Evolutionary conservation across 1,140 invertebrate species (phyloP).

Genomic region (Telenomus remus): DNA sequence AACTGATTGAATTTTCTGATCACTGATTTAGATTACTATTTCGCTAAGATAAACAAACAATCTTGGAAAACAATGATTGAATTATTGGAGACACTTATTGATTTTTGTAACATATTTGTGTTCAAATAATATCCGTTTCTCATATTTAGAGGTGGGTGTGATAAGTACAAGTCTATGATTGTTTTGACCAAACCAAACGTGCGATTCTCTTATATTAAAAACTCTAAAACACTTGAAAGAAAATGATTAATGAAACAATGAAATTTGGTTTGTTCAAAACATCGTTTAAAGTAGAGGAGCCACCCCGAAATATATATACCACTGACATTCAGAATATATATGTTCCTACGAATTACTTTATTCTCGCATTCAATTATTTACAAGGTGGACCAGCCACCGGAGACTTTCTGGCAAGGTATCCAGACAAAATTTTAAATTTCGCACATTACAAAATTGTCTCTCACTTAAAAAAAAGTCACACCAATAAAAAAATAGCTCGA

Average conservation of each 20-base stretch:
- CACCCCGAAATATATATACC: slow-evolving; percentile 38
- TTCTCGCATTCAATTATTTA: slow-evolving; percentile 42
- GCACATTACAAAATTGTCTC: slow-evolving; percentile 12
- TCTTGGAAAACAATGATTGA: background rate
- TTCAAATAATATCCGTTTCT: slow-evolving; percentile 11
- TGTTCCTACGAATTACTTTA: slow-evolving; percentile 48
- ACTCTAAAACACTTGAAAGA: background rate
- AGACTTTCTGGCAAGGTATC: slow-evolving; percentile 52
- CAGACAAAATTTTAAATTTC: slow-evolving; percentile 22
- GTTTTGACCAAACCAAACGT: slow-evolving; percentile 3
- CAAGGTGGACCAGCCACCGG: slow-evolving; percentile 57
- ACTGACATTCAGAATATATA: slow-evolving; percentile 50
- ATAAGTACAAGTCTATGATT: slow-evolving; percentile 13
- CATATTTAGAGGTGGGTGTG: slow-evolving; percentile 36
- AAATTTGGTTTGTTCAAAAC: background rate
- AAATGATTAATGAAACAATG: background rate
- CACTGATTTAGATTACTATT: background rate
- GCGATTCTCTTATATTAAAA: background rate
- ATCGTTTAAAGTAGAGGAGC: slow-evolving; percentile 10
- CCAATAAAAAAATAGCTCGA: too few relatives aligned
- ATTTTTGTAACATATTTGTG: slow-evolving; percentile 10
- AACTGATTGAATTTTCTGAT: background rate
- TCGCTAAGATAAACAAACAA: background rate
- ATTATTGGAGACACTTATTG: background rate
- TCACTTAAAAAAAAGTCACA: background rate